phyloP scores from a whole-genome alignment of 1,140 invertebrate genomes.

The Stenopsyche tienmushanensis region DNA sequence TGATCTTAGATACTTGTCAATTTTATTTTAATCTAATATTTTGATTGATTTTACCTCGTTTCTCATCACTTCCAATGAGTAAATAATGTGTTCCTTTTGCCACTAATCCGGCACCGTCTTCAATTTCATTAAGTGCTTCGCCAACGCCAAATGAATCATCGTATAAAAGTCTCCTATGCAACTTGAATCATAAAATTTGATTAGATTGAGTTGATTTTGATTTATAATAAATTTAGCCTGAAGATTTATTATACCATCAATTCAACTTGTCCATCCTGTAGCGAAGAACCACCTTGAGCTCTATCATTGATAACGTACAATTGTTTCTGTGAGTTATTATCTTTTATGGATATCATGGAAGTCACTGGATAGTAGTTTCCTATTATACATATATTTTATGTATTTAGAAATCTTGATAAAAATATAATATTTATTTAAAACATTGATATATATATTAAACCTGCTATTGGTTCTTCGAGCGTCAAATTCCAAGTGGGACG shows the following conservation, averaged over 20 bases:
- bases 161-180: slow-evolving; percentile 80
- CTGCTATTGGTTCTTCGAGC: slow-evolving; percentile 70
- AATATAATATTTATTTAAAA: background rate
- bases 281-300: slow-evolving; percentile 81
- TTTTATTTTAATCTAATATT: background rate
- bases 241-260: slow-evolving; percentile 64
- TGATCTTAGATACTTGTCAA: background rate
- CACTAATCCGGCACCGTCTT: slow-evolving; percentile 73
- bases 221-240: background rate
- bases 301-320: slow-evolving; percentile 81
- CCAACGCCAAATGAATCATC: slow-evolving; percentile 93
- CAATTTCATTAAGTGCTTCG: slow-evolving; percentile 89
- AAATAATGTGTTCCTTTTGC: slow-evolving; percentile 76
- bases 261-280: slow-evolving; percentile 73
- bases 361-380: slow-evolving; percentile 94
- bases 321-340: slow-evolving; percentile 54
- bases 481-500: slow-evolving; percentile 72
- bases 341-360: slow-evolving; percentile 74
- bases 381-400: slow-evolving; percentile 26
- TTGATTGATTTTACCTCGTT: background rate
- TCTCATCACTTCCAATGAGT: slow-evolving; percentile 49
- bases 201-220: background rate
- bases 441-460: slow-evolving; percentile 41
- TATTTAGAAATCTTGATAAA: background rate
- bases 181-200: slow-evolving; percentile 47